These are phyloP conservation scores for Liasis olivaceus DNA, from an alignment of 2,797 vertebrate genomes.

Conservation along the genomic window DNA sequence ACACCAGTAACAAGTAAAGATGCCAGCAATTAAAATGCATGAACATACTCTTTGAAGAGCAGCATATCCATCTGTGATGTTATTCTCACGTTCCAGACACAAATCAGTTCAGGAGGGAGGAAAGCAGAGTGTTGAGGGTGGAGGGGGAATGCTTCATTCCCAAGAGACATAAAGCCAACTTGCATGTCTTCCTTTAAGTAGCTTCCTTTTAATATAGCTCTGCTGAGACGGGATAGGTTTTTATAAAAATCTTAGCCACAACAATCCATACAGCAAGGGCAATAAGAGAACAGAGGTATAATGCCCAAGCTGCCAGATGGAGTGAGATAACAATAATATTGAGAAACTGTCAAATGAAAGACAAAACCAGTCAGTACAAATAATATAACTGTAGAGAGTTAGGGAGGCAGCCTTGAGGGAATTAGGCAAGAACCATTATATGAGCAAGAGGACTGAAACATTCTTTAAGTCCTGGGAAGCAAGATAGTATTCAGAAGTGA, in stretches of 20 bases:
- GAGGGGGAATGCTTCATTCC: background rate
- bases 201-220: background rate
- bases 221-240: background rate
- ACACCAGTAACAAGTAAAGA: conserved; percentile 73
- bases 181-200: background rate
- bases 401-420: background rate
- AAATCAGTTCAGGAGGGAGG: conserved; percentile 35
- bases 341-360: background rate
- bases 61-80: conserved; percentile 64
- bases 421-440: background rate
- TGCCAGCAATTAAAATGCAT: conserved; percentile 74
- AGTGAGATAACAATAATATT: background rate
- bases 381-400: background rate
- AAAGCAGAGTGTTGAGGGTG: background rate
- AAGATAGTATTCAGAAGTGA: background rate
- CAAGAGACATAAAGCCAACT: background rate
- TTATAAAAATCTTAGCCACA: background rate
- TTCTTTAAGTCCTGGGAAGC: background rate
- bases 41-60: conserved; percentile 49
- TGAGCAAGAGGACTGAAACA: background rate
- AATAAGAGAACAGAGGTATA: background rate
- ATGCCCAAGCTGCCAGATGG: background rate
- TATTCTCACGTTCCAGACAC: conserved; percentile 28
- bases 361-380: background rate
- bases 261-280: background rate